phyloP scores from a whole-genome alignment of 2,797 vertebrate genomes.

The Neopelma chrysocephalum region DNA sequence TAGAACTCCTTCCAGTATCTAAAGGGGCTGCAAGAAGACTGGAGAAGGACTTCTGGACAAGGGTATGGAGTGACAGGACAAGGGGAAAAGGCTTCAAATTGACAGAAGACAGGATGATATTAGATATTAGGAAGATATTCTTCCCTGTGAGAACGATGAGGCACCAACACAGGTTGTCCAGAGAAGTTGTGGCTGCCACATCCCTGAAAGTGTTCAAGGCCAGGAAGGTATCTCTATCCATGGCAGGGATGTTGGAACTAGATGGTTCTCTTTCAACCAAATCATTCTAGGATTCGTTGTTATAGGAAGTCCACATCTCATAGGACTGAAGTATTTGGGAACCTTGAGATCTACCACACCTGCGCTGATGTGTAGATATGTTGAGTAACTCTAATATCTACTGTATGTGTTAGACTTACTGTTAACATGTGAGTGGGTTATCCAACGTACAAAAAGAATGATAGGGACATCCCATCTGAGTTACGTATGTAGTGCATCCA shows the following conservation, averaged over 20 bases:
- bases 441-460: background rate
- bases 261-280: background rate
- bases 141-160: background rate
- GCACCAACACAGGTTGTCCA: background rate
- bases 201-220: background rate
- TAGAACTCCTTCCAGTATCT: background rate
- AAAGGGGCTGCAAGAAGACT: background rate
- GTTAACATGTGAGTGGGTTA: background rate
- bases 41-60: background rate
- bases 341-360: background rate
- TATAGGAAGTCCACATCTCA: background rate
- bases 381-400: background rate
- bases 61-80: background rate
- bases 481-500: background rate
- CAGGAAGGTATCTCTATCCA: background rate
- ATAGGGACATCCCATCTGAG: background rate
- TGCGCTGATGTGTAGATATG: background rate
- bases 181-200: background rate
- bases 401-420: background rate
- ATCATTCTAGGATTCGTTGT: background rate
- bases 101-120: background rate
- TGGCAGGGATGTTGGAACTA: background rate
- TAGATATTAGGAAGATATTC: background rate
- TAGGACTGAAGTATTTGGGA: background rate
- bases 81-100: background rate